phyloP scores from a whole-genome alignment of 2,888 invertebrate genomes.

The Pachydiplax longipennis region DNA sequence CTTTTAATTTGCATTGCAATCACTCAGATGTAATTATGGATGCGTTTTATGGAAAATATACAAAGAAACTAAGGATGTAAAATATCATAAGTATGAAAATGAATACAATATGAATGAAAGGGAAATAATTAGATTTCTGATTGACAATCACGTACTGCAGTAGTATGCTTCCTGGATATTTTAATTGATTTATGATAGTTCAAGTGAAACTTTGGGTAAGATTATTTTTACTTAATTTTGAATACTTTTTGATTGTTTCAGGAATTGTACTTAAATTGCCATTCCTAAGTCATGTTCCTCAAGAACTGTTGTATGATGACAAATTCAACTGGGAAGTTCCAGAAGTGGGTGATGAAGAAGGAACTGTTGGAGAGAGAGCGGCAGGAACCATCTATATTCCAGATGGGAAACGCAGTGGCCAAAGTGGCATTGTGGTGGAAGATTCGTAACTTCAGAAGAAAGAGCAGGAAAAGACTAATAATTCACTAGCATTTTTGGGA shows the following conservation, averaged over 20 bases:
- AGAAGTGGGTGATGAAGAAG: slow-evolving; percentile 55
- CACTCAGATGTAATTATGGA: too few species aligned
- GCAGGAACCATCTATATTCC: not conserved
- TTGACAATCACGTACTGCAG: too few species aligned
- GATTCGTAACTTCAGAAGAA: not conserved
- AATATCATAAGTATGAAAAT: too few species aligned
- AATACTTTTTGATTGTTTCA: slow-evolving; percentile 39
- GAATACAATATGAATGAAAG: too few species aligned
- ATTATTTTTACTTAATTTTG: not conserved
- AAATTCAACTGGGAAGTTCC: slow-evolving; percentile 72
- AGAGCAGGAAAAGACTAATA: not conserved
- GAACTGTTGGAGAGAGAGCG: not conserved
- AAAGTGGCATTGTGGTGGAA: slow-evolving; percentile 1
- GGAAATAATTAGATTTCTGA: too few species aligned
- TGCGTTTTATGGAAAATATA: too few species aligned
- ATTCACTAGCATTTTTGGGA: not conserved
- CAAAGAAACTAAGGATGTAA: too few species aligned
- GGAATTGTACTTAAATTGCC: slow-evolving; percentile 56
- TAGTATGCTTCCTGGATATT: too few species aligned
- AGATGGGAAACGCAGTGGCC: slow-evolving; percentile 5
- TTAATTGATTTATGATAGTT: too few species aligned
- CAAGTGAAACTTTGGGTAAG: too few species aligned
- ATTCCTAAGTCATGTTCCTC: slow-evolving; percentile 60
- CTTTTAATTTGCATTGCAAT: too few species aligned
- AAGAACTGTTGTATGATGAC: slow-evolving; percentile 69